Evolutionary conservation across 2,797 vertebrate genomes (phyloP).

Genomic region (Sciurus carolinensis): DNA sequence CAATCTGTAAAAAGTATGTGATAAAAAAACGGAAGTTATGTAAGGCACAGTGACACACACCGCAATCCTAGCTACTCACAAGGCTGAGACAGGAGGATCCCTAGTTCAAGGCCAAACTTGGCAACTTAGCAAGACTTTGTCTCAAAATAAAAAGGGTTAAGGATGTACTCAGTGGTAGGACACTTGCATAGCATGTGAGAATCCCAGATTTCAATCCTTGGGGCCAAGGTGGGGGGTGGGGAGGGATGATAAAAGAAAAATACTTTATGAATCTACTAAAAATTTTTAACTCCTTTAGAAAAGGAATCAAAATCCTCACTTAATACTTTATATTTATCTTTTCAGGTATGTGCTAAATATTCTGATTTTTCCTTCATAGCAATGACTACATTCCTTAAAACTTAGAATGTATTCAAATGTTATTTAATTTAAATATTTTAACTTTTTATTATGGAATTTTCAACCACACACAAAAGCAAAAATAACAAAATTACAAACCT

Average conservation of each 20-base stretch:
- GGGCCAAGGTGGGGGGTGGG: not conserved
- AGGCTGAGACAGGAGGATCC: too few relatives aligned
- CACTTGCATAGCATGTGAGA: too few relatives aligned
- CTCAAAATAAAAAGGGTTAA: too few relatives aligned
- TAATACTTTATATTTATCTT: not conserved
- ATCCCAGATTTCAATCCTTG: too few relatives aligned
- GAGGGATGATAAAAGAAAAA: not conserved
- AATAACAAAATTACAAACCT: not conserved
- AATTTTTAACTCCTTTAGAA: constrained; percentile 27
- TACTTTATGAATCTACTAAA: constrained; percentile 12
- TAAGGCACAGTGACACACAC: too few relatives aligned
- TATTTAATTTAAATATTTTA: not conserved
- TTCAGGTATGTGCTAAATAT: not conserved
- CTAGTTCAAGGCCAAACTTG: too few relatives aligned
- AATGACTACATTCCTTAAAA: not conserved
- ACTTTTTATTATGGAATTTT: not conserved
- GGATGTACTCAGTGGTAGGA: too few relatives aligned
- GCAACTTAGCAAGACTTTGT: too few relatives aligned
- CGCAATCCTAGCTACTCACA: too few relatives aligned
- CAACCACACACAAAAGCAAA: not conserved
- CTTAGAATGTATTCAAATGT: not conserved
- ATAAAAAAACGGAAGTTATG: too few relatives aligned
- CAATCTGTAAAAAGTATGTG: not conserved
- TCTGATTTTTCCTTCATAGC: not conserved
- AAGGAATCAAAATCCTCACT: constrained; percentile 23